phyloP scores from a whole-genome alignment of 2,888 invertebrate species.

The Elaeidobius kamerunicus region DNA sequence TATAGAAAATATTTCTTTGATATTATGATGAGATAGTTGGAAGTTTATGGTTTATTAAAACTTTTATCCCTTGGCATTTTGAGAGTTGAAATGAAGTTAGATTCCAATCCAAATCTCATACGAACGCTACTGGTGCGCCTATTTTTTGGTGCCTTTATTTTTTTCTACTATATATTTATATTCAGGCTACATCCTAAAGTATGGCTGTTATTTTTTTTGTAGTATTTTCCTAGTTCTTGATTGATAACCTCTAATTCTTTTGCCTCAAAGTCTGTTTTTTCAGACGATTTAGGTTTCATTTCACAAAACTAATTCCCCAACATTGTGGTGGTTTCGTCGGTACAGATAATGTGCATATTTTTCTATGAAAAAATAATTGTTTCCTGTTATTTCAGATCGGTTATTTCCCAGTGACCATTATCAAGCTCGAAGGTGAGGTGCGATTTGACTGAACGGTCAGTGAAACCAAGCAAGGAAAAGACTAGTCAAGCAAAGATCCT shows the following conservation, averaged over 20 bases:
- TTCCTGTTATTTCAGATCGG: slow-evolving; percentile 50
- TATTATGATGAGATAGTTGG: background rate
- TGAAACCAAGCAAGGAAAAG: slow-evolving; percentile 14
- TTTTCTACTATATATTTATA: too few species aligned
- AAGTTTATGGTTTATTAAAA: background rate
- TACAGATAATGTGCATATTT: background rate
- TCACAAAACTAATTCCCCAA: too few species aligned
- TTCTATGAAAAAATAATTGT: background rate
- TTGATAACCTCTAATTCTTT: too few species aligned
- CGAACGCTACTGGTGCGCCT: too few species aligned
- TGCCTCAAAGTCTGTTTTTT: too few species aligned
- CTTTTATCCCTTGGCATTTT: background rate
- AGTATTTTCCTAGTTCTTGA: background rate
- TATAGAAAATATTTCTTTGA: too few species aligned
- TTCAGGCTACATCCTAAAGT: too few species aligned
- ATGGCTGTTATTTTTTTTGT: too few species aligned
- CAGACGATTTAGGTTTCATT: too few species aligned
- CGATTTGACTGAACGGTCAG: slow-evolving; percentile 33
- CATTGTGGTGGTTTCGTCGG: background rate
- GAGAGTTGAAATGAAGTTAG: background rate
- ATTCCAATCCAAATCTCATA: too few species aligned
- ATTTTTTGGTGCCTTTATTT: too few species aligned
- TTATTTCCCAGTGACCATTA: slow-evolving; percentile 79
- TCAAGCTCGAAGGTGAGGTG: slow-evolving; percentile 48
- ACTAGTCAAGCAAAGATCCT: slow-evolving; percentile 16